These are phyloP conservation scores for Anhinga rufa DNA, from an alignment of 2,113 vertebrate species.

Conservation along the genomic window DNA sequence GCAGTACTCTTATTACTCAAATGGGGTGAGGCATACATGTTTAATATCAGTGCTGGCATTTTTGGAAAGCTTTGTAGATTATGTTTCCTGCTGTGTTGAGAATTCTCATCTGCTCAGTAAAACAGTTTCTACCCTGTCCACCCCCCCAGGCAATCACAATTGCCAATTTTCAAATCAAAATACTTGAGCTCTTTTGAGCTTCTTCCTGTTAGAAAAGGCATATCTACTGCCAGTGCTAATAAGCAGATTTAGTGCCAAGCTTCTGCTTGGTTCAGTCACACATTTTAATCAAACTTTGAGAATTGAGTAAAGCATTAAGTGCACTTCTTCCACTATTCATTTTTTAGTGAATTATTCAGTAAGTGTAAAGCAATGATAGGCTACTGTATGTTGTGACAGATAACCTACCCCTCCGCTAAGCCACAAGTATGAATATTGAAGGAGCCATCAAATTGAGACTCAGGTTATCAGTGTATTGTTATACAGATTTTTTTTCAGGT, in stretches of 20 bases:
- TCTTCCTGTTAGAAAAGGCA: not conserved
- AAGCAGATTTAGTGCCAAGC: not conserved
- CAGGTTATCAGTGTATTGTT: not conserved
- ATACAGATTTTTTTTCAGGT: not conserved
- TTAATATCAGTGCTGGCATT: conserved; percentile 7
- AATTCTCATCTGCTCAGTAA: not conserved
- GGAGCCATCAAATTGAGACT: not conserved
- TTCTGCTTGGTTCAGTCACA: conserved; percentile 3
- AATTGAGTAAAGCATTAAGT: not conserved
- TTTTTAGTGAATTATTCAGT: conserved; percentile 7
- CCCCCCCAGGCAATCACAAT: not conserved
- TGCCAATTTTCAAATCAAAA: conserved; percentile 2
- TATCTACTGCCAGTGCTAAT: not conserved
- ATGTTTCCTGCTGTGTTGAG: conserved; percentile 18
- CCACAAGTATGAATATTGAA: not conserved
- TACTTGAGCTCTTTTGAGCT: not conserved
- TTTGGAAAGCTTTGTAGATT: not conserved
- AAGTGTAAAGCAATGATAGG: not conserved
- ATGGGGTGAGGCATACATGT: not conserved
- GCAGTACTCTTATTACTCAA: not conserved
- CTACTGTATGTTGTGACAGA: not conserved
- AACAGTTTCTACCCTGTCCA: not conserved
- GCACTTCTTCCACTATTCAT: not conserved
- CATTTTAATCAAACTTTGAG: not conserved
- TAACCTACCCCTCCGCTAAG: not conserved